These are phyloP conservation scores for Ceratoteleas bidentatus DNA, from an alignment of 1,140 invertebrate genomes.

Conservation along the genomic window DNA sequence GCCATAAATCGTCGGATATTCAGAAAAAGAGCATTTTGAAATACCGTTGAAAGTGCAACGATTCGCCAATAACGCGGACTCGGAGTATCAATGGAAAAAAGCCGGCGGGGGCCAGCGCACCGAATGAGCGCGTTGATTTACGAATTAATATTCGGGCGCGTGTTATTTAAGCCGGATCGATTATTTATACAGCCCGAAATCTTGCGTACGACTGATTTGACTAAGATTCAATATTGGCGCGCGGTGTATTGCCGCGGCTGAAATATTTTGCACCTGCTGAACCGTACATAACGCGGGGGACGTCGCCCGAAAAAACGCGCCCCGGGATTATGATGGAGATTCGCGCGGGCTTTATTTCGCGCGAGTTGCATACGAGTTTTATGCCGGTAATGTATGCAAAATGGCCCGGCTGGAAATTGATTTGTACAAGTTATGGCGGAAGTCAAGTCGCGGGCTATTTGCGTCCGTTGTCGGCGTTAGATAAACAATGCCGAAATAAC, in stretches of 20 bases:
- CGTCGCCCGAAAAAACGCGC: conserved; percentile 20
- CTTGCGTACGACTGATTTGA: conserved; percentile 49
- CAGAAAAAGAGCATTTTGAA: conserved; percentile 68
- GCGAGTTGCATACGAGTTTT: neutral
- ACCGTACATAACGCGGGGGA: conserved; percentile 25
- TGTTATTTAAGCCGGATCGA: conserved; percentile 55
- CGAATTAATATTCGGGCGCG: conserved; percentile 62
- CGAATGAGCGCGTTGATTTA: conserved; percentile 55
- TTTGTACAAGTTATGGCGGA: too few species aligned
- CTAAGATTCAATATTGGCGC: conserved; percentile 51
- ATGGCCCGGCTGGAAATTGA: too few species aligned
- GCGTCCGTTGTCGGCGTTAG: too few species aligned
- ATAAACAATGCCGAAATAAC: too few species aligned
- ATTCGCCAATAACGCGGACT: conserved; percentile 59
- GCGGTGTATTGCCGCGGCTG: conserved; percentile 21
- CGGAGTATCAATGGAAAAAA: conserved; percentile 62
- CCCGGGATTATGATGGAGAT: conserved; percentile 30
- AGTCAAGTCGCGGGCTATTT: too few species aligned
- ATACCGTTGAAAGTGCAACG: conserved; percentile 65
- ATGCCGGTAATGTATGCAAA: conserved; percentile 17
- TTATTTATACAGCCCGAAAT: conserved; percentile 57
- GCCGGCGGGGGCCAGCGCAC: too few species aligned
- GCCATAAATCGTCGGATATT: conserved; percentile 76
- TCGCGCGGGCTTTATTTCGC: conserved; percentile 14
- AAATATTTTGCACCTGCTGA: conserved; percentile 46